Percentiles rank a stretch among this genome's conserved stretches.
phyloP scores from a whole-genome alignment of 2,888 invertebrate species.

The Criorhina ranunculi region DNA sequence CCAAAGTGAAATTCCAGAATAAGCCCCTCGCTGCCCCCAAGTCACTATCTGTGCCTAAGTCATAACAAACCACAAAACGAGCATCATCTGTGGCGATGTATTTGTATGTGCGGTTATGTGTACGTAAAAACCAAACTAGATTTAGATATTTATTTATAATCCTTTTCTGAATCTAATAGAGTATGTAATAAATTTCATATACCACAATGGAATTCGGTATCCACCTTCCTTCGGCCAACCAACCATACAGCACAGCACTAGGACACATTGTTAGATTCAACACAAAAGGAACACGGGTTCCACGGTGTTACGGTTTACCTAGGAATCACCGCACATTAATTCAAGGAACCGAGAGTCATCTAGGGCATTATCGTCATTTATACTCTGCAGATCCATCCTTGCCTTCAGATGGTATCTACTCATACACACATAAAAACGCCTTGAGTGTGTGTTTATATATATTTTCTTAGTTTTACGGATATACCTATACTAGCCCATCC shows the following conservation, averaged over 20 bases:
- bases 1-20: neutral
- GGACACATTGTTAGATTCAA: constrained; percentile 8
- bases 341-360: constrained; percentile 71
- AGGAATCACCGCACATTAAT: constrained; percentile 73
- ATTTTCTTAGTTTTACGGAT: constrained; percentile 39
- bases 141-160: constrained; percentile 64
- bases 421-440: constrained; percentile 40
- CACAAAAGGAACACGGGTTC: constrained; percentile 31
- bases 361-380: constrained; percentile 68
- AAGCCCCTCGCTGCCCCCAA: neutral
- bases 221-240: constrained; percentile 49
- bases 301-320: constrained; percentile 50
- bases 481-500: neutral
- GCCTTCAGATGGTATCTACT: constrained; percentile 18
- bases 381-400: constrained; percentile 35
- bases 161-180: constrained; percentile 68
- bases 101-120: neutral
- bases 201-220: constrained; percentile 54
- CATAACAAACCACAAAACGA: constrained; percentile 38
- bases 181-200: constrained; percentile 65
- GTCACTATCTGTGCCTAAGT: constrained; percentile 17
- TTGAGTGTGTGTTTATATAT: constrained; percentile 16
- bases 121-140: constrained; percentile 2
- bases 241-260: neutral
- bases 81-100: constrained; percentile 11